These are phyloP conservation scores for Falco punctatus DNA, from an alignment of 2,113 vertebrate genomes.

Conservation along the genomic window DNA sequence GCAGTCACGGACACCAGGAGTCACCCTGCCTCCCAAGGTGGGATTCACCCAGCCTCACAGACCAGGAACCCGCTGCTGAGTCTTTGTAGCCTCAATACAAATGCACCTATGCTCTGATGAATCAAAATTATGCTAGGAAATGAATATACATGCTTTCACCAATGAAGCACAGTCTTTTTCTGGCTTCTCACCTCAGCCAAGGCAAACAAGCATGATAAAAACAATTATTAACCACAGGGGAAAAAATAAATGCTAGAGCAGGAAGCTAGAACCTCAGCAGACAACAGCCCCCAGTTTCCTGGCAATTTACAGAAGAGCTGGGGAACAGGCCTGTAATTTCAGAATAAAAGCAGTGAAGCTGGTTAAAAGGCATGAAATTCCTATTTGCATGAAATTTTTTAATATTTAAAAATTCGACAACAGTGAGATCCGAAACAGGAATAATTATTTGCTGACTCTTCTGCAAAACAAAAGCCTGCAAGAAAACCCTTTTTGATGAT, in stretches of 20 bases:
- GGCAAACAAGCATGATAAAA: constrained; percentile 1
- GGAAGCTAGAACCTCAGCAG: constrained; percentile 4
- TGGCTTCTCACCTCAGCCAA: neutral
- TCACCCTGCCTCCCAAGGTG: neutral
- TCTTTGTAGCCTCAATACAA: neutral
- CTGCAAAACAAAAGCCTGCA: neutral
- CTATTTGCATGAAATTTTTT: neutral
- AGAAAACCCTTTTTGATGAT: neutral
- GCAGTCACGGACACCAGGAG: neutral
- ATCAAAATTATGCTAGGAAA: neutral
- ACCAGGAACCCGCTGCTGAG: neutral
- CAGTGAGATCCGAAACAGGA: neutral
- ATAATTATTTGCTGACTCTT: neutral
- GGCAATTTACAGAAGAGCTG: neutral
- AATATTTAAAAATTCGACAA: neutral
- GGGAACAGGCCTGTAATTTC: constrained; percentile 14
- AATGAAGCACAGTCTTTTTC: neutral
- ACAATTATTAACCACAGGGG: neutral
- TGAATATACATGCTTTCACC: neutral
- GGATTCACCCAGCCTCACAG: neutral
- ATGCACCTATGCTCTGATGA: neutral
- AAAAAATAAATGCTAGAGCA: constrained; percentile 1
- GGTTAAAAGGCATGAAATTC: neutral
- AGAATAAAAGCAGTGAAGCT: constrained; percentile 11
- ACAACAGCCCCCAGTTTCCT: neutral